Conservation (phyloP, 2,888 invertebrate species). For the Cyclophora albipunctata region DNA sequence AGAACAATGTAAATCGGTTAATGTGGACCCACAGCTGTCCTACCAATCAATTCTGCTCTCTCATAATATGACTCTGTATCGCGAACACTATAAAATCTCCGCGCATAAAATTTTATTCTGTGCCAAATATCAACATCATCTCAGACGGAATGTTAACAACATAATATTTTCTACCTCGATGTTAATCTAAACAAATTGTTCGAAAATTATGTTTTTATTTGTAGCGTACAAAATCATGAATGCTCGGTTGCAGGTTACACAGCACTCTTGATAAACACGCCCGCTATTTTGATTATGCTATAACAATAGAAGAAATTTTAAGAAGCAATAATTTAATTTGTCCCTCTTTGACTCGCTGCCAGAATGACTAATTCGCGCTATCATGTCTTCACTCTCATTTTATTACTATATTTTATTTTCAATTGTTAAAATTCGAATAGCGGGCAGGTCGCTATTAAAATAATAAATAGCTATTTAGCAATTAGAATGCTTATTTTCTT, state of each 20-base stretch:
- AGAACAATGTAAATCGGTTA: slow-evolving; percentile 44
- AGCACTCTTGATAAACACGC: slow-evolving; percentile 26
- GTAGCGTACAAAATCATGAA: slow-evolving; percentile 43
- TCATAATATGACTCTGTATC: slow-evolving; percentile 57
- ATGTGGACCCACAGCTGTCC: slow-evolving; percentile 54
- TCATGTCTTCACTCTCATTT: slow-evolving; percentile 50
- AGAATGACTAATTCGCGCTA: slow-evolving; percentile 63
- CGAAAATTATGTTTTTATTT: slow-evolving; percentile 59
- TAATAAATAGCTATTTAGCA: slow-evolving; percentile 24
- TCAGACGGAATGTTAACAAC: slow-evolving; percentile 65
- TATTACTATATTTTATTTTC: slow-evolving; percentile 50
- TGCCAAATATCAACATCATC: slow-evolving; percentile 68
- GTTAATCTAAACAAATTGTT: slow-evolving; percentile 66
- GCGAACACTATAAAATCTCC: slow-evolving; percentile 62
- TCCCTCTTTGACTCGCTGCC: slow-evolving; percentile 60
- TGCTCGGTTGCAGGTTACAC: slow-evolving; percentile 25
- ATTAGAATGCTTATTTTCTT: slow-evolving; percentile 11
- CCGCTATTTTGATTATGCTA: slow-evolving; percentile 44
- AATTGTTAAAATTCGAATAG: slow-evolving; percentile 39
- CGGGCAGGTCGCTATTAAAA: slow-evolving; percentile 34
- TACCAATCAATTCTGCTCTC: slow-evolving; percentile 60
- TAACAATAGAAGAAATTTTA: slow-evolving; percentile 57
- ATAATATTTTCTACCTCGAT: slow-evolving; percentile 63
- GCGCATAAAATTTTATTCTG: slow-evolving; percentile 55
- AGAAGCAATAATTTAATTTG: slow-evolving; percentile 58